Base-by-base conservation (phyloP, 2,888 invertebrate genomes). In the Nasonia oneida region DNA sequence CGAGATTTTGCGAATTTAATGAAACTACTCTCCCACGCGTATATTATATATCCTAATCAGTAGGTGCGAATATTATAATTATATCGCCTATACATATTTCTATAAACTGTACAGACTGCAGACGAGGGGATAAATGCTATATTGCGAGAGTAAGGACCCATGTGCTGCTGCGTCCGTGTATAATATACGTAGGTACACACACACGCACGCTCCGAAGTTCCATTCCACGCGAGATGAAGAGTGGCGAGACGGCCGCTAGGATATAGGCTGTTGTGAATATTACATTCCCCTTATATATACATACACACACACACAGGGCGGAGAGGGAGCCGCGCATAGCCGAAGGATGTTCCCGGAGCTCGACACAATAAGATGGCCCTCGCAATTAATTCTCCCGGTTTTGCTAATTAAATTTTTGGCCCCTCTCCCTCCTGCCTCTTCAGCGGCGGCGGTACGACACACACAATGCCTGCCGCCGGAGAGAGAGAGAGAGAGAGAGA, bases 361-460 rank as follows among this genome's bases (percentile, higher is more conserved):
- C 88, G 88, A 89, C 89, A 92, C 92, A 91, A 92, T 91, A 91
- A 92, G 91, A 92, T 90, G 90, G 90, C 90, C 90, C 85, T 80
- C 88, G 91, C 92, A 92, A 93, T 93, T 93, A 93, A 93, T 93
- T 93, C 91, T 91, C 91, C 89, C 88, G 90, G 90, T 91, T 91
- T 90, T 91, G 91, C 93, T 93, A 93, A 93, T 93, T 93, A 93
- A 93, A 93, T 92, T 92, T 93, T 93, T 92, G 89, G 89, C 90
- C 87, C 83, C 85, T 42, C 64, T 76, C 73, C 33, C 81, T 83
- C 85, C 74, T 70, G 82, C 82, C 29, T 6, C 79, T 61, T n/a
- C 42, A 15, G 3, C 79, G 39, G 10, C 47, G 39, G 18, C 47
- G 64, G 39, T 39, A 18, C 18, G 37, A 23, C 23, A 37, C 47